Evolutionary conservation across 2,113 vertebrate species (phyloP).

Genomic region (Elaphurus davidianus): DNA sequence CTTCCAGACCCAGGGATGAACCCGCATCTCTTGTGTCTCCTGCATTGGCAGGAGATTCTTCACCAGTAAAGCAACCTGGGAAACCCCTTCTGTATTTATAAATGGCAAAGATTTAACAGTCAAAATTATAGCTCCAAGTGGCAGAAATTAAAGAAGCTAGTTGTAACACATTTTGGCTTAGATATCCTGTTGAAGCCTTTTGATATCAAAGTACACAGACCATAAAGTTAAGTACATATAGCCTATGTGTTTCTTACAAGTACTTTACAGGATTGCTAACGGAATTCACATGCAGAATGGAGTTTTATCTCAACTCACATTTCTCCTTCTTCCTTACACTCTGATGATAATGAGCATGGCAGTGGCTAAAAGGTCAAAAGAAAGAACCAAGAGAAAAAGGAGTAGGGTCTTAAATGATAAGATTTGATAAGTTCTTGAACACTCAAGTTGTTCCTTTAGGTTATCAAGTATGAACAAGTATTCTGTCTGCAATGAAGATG

Average conservation of each 20-base stretch:
- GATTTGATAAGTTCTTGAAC: not conserved
- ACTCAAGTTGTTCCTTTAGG: not conserved
- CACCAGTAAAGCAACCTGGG: not conserved
- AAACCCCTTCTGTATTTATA: not conserved
- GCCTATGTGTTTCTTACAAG: not conserved
- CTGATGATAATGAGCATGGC: conserved; percentile 2
- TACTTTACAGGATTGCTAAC: not conserved
- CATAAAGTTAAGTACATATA: conserved; percentile 31
- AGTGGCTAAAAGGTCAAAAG: not conserved
- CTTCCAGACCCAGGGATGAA: not conserved
- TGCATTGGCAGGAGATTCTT: not conserved
- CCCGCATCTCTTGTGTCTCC: not conserved
- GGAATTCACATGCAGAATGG: not conserved
- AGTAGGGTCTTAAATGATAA: not conserved
- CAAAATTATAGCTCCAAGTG: not conserved
- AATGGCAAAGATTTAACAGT: not conserved
- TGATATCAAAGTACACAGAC: not conserved
- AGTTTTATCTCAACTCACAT: not conserved
- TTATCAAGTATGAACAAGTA: not conserved
- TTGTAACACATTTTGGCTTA: not conserved
- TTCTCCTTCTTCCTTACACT: not conserved
- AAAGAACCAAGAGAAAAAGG: not conserved
- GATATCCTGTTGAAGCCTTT: conserved; percentile 5
- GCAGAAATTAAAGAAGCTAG: conserved; percentile 13
- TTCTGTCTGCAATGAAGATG: not conserved